Conservation (phyloP, 2,113 vertebrate genomes). For the Strigops habroptila region DNA sequence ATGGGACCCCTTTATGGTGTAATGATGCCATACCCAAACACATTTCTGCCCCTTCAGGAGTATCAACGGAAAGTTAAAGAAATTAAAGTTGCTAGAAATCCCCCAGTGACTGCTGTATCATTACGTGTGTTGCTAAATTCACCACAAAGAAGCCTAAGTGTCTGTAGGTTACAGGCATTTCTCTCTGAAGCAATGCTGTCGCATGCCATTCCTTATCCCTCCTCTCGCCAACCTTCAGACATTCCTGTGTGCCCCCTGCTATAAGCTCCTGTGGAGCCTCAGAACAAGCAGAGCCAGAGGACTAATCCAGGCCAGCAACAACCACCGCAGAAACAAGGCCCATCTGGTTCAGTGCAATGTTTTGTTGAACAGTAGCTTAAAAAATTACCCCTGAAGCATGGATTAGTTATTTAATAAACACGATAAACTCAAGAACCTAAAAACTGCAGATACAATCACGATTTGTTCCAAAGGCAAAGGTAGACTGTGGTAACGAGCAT, state of each 20-base stretch:
- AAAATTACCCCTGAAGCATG: background rate
- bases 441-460: background rate
- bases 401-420: background rate
- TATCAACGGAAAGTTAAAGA: background rate
- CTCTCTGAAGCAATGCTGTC: background rate
- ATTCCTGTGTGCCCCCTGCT: background rate
- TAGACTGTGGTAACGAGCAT: background rate
- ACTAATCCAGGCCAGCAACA: background rate
- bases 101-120: background rate
- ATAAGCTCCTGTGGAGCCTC: background rate
- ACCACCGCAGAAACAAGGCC: background rate
- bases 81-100: background rate
- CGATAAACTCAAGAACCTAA: background rate
- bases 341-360: background rate
- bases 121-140: background rate
- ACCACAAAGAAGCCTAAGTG: background rate
- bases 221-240: background rate
- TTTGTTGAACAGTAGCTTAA: background rate
- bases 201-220: background rate
- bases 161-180: background rate
- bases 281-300: background rate
- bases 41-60: background rate
- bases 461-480: background rate
- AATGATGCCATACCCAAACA: background rate
- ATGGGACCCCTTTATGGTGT: background rate